Base-by-base conservation (phyloP, 2,888 invertebrate genomes). In the Bombylius discolor region DNA sequence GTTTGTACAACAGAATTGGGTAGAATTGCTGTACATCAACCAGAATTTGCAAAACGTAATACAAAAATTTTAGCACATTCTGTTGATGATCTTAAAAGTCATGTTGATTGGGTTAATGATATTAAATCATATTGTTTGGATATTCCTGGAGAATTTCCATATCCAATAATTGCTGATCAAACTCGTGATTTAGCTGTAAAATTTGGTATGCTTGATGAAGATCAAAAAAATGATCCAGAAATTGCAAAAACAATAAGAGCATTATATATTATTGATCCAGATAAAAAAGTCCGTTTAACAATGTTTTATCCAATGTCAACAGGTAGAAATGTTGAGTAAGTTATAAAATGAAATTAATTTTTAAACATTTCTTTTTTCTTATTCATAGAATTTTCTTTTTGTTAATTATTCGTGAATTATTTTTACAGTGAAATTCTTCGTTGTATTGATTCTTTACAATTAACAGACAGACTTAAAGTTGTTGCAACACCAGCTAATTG, bases 1-100 rank as follows among this genome's bases (percentile, higher is more conserved):
- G 91, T 92, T 0, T 93, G 92, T 68, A 93, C 92, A 7, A 92
- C 91, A 0, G 92, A 92, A 72, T 74, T 93, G 62, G 89, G 87
- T 5, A 77, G 84, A 49, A 82, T 87, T 53, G 85, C 85, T 4
- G 81, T 85, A 14, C 81, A 88, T 65, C 72, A 77, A 54, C 79
- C 80, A 0, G 79, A 85, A 64, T 90, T 91, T 66, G 72, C 77
- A 44, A 83, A 85, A 64, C 76, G 89, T 31, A 81, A 82, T 64
- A 82, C 83, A 7, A 89, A 90, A 71, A 74, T 91, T 51, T 73
- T 91, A 62, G 90, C 89, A 0, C 81, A 89, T 65, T 91, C 90
- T 0, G 87, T 87, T 62, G 89, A 93, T 71, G 77, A 80, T 57
- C 75, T 88, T 3, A 77, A 82, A 58, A 81, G 81, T 56, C 92